Evolutionary conservation across 2,113 vertebrate species (phyloP).

Genomic region (Microtus oregoni): DNA sequence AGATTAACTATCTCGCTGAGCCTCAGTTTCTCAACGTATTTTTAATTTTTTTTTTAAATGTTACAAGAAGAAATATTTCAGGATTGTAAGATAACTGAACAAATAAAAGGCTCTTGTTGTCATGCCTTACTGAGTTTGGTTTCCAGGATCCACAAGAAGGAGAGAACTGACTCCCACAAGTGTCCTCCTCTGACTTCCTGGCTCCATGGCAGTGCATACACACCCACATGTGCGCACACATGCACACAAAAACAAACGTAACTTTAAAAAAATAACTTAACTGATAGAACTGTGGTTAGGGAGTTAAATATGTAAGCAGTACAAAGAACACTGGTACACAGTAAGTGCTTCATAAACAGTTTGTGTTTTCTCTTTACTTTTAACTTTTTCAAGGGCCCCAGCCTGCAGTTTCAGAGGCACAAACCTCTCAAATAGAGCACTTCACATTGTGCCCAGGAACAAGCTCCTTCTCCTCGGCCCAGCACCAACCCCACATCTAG

Average conservation of each 20-base stretch:
- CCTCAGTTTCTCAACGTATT: not conserved
- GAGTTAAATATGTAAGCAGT: not conserved
- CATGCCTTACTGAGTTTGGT: not conserved
- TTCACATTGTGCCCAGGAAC: not conserved
- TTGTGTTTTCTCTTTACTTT: not conserved
- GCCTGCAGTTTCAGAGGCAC: not conserved
- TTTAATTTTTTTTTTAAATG: not conserved
- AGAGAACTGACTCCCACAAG: not conserved
- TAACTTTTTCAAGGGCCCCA: not conserved
- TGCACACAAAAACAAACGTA: not conserved
- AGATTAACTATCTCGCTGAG: constrained; percentile 24
- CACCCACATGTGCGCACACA: not conserved
- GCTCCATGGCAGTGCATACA: not conserved
- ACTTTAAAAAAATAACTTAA: not conserved
- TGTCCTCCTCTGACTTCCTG: not conserved
- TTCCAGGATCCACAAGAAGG: not conserved
- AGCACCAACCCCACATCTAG: not conserved
- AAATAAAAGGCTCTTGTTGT: not conserved
- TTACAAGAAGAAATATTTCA: constrained; percentile 8
- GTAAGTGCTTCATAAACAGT: not conserved
- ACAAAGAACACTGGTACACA: not conserved
- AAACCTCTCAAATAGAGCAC: constrained; percentile 37
- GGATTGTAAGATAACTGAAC: not conserved
- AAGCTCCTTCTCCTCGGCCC: not conserved
- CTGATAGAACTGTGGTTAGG: not conserved